These are phyloP conservation scores for Hoplostethus atlanticus DNA, from an alignment of 2,797 vertebrate species.

Conservation along the genomic window DNA sequence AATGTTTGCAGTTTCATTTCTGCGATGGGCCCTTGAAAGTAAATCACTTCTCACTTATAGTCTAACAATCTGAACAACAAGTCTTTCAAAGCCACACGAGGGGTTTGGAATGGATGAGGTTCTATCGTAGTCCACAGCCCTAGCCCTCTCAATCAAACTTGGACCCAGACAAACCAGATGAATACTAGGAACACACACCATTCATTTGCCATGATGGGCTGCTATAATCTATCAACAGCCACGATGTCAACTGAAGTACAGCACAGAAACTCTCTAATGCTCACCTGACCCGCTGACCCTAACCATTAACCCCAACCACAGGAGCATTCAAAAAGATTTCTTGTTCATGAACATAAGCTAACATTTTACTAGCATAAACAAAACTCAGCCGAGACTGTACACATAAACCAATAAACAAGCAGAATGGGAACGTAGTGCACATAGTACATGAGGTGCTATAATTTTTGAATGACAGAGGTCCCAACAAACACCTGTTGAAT, in stretches of 20 bases:
- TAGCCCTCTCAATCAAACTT: constrained; percentile 40
- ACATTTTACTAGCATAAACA: not conserved
- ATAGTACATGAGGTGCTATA: too few species aligned
- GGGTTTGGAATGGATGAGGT: not conserved
- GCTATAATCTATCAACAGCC: constrained; percentile 47
- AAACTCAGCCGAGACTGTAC: not conserved
- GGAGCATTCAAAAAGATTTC: constrained; percentile 2
- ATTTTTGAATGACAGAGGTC: not conserved
- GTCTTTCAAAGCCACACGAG: not conserved
- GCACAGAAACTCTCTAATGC: constrained; percentile 30
- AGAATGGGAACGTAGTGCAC: too few species aligned
- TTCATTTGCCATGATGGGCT: constrained; percentile 32
- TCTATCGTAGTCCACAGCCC: constrained; percentile 2
- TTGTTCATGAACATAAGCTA: not conserved
- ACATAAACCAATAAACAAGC: not conserved
- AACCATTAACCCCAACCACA: not conserved
- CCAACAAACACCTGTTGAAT: not conserved
- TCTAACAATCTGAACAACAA: not conserved
- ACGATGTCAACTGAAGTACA: constrained; percentile 44
- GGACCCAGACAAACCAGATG: constrained; percentile 35
- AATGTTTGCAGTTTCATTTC: not conserved
- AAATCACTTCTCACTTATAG: not conserved
- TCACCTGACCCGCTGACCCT: not conserved
- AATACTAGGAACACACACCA: constrained; percentile 26
- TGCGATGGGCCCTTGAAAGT: not conserved